Conservation (phyloP, 2,888 invertebrate genomes). For the Hyalella azteca region DNA sequence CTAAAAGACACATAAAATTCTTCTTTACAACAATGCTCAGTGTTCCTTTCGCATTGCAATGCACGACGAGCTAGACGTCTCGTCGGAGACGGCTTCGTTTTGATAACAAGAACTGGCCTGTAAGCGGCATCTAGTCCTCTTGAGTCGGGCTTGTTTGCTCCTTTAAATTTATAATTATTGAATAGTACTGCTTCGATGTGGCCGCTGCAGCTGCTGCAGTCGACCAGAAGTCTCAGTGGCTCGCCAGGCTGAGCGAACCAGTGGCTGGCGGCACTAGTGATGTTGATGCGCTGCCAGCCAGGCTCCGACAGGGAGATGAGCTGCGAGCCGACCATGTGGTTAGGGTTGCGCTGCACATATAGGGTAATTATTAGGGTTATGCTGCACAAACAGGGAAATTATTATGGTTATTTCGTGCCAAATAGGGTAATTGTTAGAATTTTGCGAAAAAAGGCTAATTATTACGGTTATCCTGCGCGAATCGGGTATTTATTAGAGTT, state of each 20-base stretch:
- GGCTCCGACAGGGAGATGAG: slow-evolving; percentile 71
- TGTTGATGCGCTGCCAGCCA: slow-evolving; percentile 87
- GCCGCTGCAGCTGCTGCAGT: slow-evolving; percentile 66
- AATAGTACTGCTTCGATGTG: slow-evolving; percentile 63
- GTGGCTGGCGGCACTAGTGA: slow-evolving; percentile 76
- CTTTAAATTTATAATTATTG: slow-evolving; percentile 61
- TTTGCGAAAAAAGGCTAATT: no score
- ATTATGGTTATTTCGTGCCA: no score
- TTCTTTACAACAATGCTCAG: slow-evolving; percentile 84
- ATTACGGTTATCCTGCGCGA: no score
- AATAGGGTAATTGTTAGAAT: no score
- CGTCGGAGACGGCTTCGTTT: slow-evolving; percentile 75
- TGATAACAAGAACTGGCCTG: slow-evolving; percentile 82
- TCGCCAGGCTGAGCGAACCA: slow-evolving; percentile 70
- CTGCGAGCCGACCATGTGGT: slow-evolving; percentile 68
- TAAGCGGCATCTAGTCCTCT: slow-evolving; percentile 64
- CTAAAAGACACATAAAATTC: slow-evolving; percentile 90
- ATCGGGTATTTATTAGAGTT: no score
- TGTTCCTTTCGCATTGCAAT: slow-evolving; percentile 77
- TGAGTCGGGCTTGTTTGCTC: slow-evolving; percentile 70
- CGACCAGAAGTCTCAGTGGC: slow-evolving; percentile 77
- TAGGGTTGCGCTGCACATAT: slow-evolving; percentile 45
- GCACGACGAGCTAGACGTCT: slow-evolving; percentile 79
- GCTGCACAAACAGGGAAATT: no score
- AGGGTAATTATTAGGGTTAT: no score